Evolutionary conservation across 2,797 vertebrate genomes (phyloP).

Genomic region (Anguilla anguilla): DNA sequence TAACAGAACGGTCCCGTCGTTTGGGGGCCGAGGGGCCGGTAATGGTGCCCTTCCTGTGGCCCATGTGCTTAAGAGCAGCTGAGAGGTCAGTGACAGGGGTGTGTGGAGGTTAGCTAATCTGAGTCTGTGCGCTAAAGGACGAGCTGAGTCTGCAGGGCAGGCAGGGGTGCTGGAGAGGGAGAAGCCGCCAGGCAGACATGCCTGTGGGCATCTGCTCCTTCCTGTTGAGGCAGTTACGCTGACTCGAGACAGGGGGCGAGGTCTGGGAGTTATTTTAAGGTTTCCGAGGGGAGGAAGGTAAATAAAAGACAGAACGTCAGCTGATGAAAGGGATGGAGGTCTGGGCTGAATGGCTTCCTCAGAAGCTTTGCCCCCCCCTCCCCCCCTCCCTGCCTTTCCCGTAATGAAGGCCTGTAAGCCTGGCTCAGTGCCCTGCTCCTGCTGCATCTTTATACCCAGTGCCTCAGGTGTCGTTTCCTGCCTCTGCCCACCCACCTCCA

Average conservation of each 20-base stretch:
- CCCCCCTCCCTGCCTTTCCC: neutral
- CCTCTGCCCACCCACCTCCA: neutral
- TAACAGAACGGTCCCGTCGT: neutral
- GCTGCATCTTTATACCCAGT: neutral
- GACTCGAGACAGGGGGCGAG: neutral
- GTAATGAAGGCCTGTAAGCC: neutral
- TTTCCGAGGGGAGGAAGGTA: slow-evolving; percentile 9
- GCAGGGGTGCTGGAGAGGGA: neutral
- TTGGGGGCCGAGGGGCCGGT: neutral
- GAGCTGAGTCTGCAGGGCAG: neutral
- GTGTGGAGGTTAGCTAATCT: neutral
- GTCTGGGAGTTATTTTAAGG: slow-evolving; percentile 32
- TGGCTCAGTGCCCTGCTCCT: neutral
- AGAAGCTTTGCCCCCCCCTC: neutral
- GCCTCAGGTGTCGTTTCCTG: neutral
- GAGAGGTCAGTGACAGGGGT: neutral
- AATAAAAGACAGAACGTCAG: slow-evolving; percentile 22
- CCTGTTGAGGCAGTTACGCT: neutral
- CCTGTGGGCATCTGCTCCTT: neutral
- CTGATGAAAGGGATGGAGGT: slow-evolving; percentile 23
- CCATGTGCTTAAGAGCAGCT: neutral
- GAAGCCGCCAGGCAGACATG: slow-evolving; percentile 2
- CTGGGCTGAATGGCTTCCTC: slow-evolving; percentile 27
- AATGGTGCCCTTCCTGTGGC: neutral
- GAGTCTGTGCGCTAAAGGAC: neutral